These are phyloP conservation scores for Tachuris rubrigastra DNA, from an alignment of 2,113 vertebrate genomes.

Conservation along the genomic window DNA sequence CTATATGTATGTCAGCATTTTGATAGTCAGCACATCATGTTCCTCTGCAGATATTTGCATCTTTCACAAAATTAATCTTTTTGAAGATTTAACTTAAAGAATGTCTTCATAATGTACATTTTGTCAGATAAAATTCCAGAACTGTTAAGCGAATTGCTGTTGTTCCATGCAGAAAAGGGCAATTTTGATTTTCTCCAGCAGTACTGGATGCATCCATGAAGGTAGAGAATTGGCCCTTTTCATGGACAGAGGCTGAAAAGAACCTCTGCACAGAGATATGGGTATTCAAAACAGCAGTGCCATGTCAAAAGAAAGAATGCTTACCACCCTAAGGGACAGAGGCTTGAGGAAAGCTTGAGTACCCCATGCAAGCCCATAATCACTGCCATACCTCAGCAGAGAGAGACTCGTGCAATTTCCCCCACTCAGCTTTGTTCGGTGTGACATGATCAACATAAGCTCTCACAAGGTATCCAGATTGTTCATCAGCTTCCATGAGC, in stretches of 20 bases:
- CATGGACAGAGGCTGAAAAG: not conserved
- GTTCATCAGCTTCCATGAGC: constrained; percentile 72
- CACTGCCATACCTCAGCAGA: constrained; percentile 80
- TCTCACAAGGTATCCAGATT: constrained; percentile 61
- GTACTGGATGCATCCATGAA: not conserved
- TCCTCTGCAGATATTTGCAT: not conserved
- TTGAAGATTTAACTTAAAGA: not conserved
- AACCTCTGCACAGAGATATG: not conserved
- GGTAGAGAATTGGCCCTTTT: not conserved
- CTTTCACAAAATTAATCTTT: not conserved
- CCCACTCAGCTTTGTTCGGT: constrained; percentile 83
- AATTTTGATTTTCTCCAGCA: not conserved
- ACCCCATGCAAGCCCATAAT: not conserved
- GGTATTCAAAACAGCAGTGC: not conserved
- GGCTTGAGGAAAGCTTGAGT: not conserved
- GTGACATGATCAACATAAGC: constrained; percentile 76
- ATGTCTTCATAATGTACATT: not conserved
- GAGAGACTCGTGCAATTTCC: constrained; percentile 77
- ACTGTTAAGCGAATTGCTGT: not conserved
- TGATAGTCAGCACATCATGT: not conserved
- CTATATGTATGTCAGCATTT: not conserved
- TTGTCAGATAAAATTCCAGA: not conserved
- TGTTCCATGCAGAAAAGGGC: not conserved
- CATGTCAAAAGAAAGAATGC: not conserved
- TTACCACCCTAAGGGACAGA: not conserved